These are phyloP conservation scores for Paracentrotus lividus DNA, from an alignment of 53 echinoderm and acorn worm genomes.

Conservation along the genomic window DNA sequence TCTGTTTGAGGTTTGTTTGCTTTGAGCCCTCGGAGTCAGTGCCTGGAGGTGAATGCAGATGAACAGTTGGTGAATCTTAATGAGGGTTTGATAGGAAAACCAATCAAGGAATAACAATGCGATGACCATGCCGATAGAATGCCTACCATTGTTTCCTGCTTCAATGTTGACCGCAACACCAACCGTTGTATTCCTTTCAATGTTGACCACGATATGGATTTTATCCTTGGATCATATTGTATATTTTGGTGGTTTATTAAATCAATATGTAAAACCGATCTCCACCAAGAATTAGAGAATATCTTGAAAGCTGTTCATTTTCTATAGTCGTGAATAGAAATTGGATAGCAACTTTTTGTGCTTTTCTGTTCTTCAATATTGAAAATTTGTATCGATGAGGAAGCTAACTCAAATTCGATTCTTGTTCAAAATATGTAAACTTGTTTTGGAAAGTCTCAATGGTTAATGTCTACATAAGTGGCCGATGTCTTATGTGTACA, in stretches of 20 bases:
- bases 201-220: neutral
- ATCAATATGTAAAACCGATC: neutral
- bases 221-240: neutral
- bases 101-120: slow-evolving; percentile 32
- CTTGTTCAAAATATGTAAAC: too few species aligned
- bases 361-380: neutral
- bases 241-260: neutral
- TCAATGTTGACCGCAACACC: neutral
- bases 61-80: slow-evolving; percentile 48
- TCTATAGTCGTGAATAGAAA: too few species aligned
- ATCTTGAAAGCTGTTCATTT: neutral
- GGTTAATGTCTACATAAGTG: neutral
- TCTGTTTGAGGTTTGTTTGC: neutral
- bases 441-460: too few species aligned
- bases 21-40: neutral
- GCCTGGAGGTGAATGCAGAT: neutral
- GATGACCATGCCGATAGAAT: slow-evolving; percentile 14
- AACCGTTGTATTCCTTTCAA: neutral
- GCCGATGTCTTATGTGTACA: too few species aligned
- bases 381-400: neutral
- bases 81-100: slow-evolving; percentile 25
- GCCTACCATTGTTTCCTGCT: neutral
- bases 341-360: too few species aligned
- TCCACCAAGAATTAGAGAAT: neutral
- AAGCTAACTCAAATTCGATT: too few species aligned